Conservation (phyloP, 2,113 vertebrate genomes). For the Malurus elegans region DNA sequence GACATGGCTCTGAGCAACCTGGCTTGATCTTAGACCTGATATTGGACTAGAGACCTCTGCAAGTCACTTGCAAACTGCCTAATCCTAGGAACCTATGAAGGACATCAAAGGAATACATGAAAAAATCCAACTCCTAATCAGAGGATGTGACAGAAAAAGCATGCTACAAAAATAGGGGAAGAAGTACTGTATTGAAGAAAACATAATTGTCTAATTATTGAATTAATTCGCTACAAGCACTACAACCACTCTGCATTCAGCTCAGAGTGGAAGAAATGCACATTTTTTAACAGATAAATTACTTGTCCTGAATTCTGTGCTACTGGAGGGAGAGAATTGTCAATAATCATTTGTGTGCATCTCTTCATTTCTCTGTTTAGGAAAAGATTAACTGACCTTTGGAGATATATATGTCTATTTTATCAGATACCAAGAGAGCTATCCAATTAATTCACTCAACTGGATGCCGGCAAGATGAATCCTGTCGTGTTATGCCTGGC, state of each 20-base stretch:
- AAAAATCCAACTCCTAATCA: not conserved
- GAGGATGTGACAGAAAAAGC: not conserved
- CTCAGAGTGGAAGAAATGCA: not conserved
- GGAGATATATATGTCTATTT: not conserved
- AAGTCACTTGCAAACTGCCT: not conserved
- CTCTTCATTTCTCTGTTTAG: not conserved
- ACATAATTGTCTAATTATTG: not conserved
- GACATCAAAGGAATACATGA: not conserved
- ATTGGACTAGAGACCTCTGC: not conserved
- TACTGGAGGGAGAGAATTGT: not conserved
- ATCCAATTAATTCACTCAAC: not conserved
- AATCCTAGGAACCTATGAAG: not conserved
- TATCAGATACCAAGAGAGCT: not conserved
- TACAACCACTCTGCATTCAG: not conserved
- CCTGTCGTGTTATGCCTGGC: not conserved
- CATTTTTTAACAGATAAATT: not conserved
- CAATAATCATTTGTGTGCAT: not conserved
- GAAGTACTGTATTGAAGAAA: not conserved
- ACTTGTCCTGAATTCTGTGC: not conserved
- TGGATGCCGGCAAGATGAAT: not conserved
- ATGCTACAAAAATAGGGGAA: not conserved
- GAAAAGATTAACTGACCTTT: not conserved
- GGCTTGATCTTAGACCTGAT: not conserved
- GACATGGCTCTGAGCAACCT: not conserved
- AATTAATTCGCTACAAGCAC: not conserved